phyloP scores from a whole-genome alignment of 2,797 vertebrate genomes.

The Hyperoplus immaculatus region DNA sequence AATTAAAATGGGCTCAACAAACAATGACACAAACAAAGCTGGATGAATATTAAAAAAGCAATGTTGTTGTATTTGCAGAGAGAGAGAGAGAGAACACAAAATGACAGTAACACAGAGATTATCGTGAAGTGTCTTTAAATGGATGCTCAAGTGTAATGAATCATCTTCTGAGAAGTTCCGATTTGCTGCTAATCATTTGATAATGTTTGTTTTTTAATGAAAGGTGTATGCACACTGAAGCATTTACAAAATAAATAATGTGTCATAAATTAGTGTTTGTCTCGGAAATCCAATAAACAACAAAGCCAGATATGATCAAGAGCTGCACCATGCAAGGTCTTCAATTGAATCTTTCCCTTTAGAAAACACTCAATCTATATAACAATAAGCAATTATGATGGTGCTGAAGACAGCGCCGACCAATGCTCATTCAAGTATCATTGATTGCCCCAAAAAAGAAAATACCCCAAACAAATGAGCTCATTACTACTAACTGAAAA shows the following conservation, averaged over 20 bases:
- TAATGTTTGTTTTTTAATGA: background rate
- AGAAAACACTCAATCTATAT: background rate
- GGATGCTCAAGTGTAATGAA: background rate
- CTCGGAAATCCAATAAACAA: background rate
- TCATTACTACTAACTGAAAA: slow-evolving; percentile 10
- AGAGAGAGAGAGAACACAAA: slow-evolving; percentile 13
- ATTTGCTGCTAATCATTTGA: background rate
- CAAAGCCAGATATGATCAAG: background rate
- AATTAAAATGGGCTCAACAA: slow-evolving; percentile 60
- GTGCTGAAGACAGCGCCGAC: background rate
- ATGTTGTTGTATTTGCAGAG: background rate
- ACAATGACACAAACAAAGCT: slow-evolving; percentile 51
- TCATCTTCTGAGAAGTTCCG: background rate
- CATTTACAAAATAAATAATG: background rate
- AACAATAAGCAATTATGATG: background rate
- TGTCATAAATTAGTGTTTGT: background rate
- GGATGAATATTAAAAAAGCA: slow-evolving; percentile 42
- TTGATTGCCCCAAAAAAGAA: background rate
- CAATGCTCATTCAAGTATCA: background rate
- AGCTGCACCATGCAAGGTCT: background rate
- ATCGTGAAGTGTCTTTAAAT: background rate
- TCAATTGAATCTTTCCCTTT: background rate
- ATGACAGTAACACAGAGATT: background rate
- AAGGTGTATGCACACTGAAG: background rate
- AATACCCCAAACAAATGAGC: background rate